These are phyloP conservation scores for Ophraella communa DNA, from an alignment of 2,888 invertebrate genomes.

Conservation along the genomic window DNA sequence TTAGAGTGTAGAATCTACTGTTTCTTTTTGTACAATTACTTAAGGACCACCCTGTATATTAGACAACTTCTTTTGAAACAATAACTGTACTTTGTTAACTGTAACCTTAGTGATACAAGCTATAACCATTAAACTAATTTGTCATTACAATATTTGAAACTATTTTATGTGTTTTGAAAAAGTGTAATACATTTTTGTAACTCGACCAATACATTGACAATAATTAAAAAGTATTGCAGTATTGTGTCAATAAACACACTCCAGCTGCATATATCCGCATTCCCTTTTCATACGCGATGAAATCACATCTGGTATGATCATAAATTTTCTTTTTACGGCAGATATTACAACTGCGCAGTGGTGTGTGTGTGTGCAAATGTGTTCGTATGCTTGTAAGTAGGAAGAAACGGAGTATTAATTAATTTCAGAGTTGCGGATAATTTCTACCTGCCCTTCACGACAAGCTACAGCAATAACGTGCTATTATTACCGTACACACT, in stretches of 20 bases:
- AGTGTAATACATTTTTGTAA: too few relatives aligned
- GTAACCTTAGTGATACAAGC: too few relatives aligned
- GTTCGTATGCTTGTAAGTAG: neutral
- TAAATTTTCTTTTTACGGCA: constrained; percentile 34
- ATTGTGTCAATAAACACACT: neutral
- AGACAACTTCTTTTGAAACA: too few relatives aligned
- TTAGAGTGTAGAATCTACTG: too few relatives aligned
- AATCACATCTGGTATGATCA: constrained; percentile 33
- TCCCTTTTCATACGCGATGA: constrained; percentile 18
- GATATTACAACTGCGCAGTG: constrained; percentile 21
- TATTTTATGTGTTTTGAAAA: too few relatives aligned
- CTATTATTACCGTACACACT: neutral
- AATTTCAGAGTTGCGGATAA: neutral
- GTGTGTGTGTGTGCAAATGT: neutral
- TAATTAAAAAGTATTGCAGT: neutral
- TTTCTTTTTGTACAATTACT: too few relatives aligned
- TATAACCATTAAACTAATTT: too few relatives aligned
- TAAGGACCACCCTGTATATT: too few relatives aligned
- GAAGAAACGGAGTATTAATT: neutral
- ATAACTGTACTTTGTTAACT: too few relatives aligned
- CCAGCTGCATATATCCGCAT: constrained; percentile 7
- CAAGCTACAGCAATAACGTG: neutral
- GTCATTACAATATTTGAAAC: too few relatives aligned
- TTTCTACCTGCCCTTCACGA: neutral
- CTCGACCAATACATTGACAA: neutral